Evolutionary conservation across 2,797 vertebrate genomes (phyloP).

Genomic region (Mionectes olivaceus): DNA sequence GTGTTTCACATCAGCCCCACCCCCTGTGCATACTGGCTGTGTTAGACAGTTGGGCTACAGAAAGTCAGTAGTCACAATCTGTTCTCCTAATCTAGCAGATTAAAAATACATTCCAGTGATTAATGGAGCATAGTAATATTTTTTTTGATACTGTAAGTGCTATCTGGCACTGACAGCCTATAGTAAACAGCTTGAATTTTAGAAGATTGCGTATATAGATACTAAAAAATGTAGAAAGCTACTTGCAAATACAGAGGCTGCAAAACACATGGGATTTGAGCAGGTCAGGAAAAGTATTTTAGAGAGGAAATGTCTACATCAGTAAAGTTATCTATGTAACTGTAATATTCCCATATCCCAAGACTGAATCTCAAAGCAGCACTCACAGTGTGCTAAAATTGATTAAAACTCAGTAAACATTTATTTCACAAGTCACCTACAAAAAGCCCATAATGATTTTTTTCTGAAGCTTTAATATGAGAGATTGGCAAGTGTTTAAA

Average conservation of each 20-base stretch:
- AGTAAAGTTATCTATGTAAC: background rate
- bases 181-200: background rate
- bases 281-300: background rate
- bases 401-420: conserved; percentile 15
- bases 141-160: background rate
- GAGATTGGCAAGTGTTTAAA: background rate
- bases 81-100: background rate
- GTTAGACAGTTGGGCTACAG: background rate
- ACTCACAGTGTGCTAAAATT: background rate
- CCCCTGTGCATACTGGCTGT: background rate
- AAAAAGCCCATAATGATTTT: background rate
- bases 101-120: background rate
- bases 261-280: background rate
- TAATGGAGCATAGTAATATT: background rate
- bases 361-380: background rate
- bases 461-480: background rate
- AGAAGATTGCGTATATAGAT: background rate
- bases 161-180: background rate
- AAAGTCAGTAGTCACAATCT: background rate
- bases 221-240: background rate
- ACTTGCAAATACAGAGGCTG: background rate
- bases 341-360: background rate
- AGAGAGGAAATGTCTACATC: background rate
- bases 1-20: background rate
- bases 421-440: conserved; percentile 40